These are phyloP conservation scores for Leucophenga montana DNA, from an alignment of 2,888 invertebrate genomes.

Conservation along the genomic window DNA sequence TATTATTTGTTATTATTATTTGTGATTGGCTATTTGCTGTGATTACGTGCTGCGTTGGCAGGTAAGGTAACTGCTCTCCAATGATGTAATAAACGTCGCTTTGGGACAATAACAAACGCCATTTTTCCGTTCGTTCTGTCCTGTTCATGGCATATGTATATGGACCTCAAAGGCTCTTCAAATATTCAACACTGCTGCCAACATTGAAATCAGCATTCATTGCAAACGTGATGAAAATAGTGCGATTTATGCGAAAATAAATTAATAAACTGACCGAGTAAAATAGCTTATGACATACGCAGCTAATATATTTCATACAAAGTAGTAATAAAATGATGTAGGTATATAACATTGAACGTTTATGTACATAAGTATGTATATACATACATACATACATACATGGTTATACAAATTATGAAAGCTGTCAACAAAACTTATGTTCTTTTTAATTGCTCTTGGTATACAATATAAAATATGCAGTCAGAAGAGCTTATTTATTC, in stretches of 20 bases:
- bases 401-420: background rate
- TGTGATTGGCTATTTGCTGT: constrained; percentile 6
- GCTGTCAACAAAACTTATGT: constrained; percentile 14
- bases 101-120: background rate
- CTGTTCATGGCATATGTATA: background rate
- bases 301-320: constrained; percentile 7
- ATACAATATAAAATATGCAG: constrained; percentile 13
- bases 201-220: constrained; percentile 2
- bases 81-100: constrained; percentile 7
- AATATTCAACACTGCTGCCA: background rate
- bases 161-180: too few relatives aligned
- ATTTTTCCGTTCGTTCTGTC: background rate
- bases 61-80: too few relatives aligned
- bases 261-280: background rate
- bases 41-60: constrained; percentile 4
- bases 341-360: background rate
- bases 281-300: constrained; percentile 17
- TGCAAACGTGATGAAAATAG: background rate
- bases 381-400: too few relatives aligned
- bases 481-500: constrained; percentile 20
- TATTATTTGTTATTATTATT: constrained; percentile 7
- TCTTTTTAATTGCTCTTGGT: constrained; percentile 18
- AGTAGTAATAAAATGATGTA: constrained; percentile 14
- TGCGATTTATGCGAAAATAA: background rate
- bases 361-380: too few relatives aligned